Conservation (phyloP, 2,888 invertebrate genomes). For the Automeris io region DNA sequence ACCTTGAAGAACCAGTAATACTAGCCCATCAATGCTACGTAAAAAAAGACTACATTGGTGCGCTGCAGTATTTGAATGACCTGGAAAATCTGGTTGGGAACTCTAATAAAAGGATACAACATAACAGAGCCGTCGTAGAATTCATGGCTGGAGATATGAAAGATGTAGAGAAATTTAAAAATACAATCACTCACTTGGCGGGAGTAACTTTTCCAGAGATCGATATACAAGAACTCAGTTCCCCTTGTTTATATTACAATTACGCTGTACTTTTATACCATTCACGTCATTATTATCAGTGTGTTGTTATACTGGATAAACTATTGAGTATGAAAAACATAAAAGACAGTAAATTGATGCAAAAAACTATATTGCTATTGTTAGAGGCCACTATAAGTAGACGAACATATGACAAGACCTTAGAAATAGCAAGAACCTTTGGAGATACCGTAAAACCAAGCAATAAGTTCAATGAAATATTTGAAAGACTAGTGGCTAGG, state of each 20-base stretch:
- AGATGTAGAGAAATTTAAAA: constrained; percentile 84
- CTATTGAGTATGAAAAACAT: constrained; percentile 49
- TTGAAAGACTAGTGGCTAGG: constrained; percentile 56
- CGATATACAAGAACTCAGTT: constrained; percentile 49
- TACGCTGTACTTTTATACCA: constrained; percentile 88
- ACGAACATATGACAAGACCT: constrained; percentile 58
- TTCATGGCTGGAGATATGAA: constrained; percentile 85
- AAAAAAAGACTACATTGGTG: constrained; percentile 78
- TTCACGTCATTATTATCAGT: constrained; percentile 83
- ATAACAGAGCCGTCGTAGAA: constrained; percentile 90
- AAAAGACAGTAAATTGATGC: constrained; percentile 54
- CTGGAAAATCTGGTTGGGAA: constrained; percentile 77
- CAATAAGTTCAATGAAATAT: constrained; percentile 47
- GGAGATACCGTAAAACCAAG: constrained; percentile 50
- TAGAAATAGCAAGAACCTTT: constrained; percentile 54
- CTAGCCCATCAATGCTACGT: constrained; percentile 79
- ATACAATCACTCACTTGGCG: constrained; percentile 79
- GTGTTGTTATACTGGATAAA: constrained; percentile 65
- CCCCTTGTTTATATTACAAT: constrained; percentile 81
- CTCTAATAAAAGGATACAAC: constrained; percentile 84
- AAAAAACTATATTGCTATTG: constrained; percentile 51
- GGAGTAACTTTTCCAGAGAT: constrained; percentile 66
- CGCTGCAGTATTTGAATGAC: constrained; percentile 80
- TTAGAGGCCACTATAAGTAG: constrained; percentile 64
- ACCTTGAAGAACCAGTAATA: constrained; percentile 73